phyloP scores from a whole-genome alignment of 2,888 invertebrate genomes.

The Lingula anatina region DNA sequence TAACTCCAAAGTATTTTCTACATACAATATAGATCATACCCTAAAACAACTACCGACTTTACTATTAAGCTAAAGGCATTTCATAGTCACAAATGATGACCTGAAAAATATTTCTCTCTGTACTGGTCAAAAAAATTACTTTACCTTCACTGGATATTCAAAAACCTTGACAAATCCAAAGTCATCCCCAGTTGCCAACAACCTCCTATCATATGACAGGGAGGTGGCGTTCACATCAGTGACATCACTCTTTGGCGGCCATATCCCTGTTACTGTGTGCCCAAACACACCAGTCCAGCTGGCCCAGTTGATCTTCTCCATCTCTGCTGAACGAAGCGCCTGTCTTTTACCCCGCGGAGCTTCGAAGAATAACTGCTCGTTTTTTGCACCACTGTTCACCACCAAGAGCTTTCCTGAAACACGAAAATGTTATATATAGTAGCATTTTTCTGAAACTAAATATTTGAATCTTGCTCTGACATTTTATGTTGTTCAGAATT shows the following conservation, averaged over 20 bases:
- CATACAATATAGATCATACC: too few relatives aligned
- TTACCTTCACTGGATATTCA: slow-evolving; percentile 51
- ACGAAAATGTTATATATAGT: neutral
- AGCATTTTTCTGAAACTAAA: too few relatives aligned
- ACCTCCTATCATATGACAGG: slow-evolving; percentile 35
- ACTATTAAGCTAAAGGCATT: too few relatives aligned
- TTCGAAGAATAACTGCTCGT: slow-evolving; percentile 54
- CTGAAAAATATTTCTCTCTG: too few relatives aligned
- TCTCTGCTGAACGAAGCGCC: slow-evolving; percentile 38
- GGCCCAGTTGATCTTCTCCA: slow-evolving; percentile 49
- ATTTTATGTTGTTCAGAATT: too few relatives aligned
- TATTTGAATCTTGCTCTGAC: too few relatives aligned
- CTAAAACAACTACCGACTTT: too few relatives aligned
- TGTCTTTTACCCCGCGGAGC: slow-evolving; percentile 52
- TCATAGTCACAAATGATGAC: too few relatives aligned
- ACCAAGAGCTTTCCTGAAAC: slow-evolving; percentile 45
- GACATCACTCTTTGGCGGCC: slow-evolving; percentile 53
- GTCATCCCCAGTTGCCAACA: slow-evolving; percentile 53
- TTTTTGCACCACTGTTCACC: slow-evolving; percentile 50
- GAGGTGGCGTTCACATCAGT: slow-evolving; percentile 53
- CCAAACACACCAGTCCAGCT: slow-evolving; percentile 53
- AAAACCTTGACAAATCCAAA: slow-evolving; percentile 54
- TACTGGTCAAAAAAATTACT: too few relatives aligned
- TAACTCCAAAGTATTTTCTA: too few relatives aligned
- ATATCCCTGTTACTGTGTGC: slow-evolving; percentile 50